phyloP scores from a whole-genome alignment of 1,140 invertebrate species.

The Pararge aegeria region DNA sequence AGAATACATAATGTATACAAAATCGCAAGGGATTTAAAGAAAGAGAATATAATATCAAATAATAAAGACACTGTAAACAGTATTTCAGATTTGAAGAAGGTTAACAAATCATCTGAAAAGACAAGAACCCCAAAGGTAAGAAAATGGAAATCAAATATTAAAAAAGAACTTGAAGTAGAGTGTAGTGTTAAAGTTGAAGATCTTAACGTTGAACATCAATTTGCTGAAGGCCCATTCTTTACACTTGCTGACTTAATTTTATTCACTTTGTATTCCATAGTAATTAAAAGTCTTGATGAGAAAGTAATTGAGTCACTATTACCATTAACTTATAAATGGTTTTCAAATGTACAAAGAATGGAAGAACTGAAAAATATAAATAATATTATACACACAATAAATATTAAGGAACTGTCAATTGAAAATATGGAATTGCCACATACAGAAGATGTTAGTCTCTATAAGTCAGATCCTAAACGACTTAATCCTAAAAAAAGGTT shows the following conservation, averaged over 20 bases:
- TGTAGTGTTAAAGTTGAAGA: conserved; percentile 75
- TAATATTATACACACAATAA: conserved; percentile 34
- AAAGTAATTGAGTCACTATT: conserved; percentile 78
- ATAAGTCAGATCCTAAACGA: conserved; percentile 88
- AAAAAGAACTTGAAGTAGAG: conserved; percentile 52
- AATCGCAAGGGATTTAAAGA: conserved; percentile 81
- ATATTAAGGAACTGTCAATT: conserved; percentile 23
- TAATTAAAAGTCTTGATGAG: conserved; percentile 80
- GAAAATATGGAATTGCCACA: conserved; percentile 45
- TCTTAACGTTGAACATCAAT: conserved; percentile 84
- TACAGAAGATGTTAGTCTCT: conserved; percentile 84
- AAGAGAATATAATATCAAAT: conserved; percentile 61
- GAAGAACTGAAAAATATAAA: conserved; percentile 49
- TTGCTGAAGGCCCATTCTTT: conserved; percentile 90
- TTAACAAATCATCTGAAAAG: conserved; percentile 15
- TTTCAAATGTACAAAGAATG: conserved; percentile 73
- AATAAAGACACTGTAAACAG: conserved; percentile 30
- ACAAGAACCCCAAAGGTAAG: conserved; percentile 60
- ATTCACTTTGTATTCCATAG: conserved; percentile 85
- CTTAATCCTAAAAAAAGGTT: conserved; percentile 86
- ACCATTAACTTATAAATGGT: conserved; percentile 86
- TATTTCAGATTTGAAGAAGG: conserved; percentile 35
- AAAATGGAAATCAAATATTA: conserved; percentile 73
- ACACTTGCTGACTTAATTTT: conserved; percentile 93
- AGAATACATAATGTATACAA: conserved; percentile 94